Base-by-base conservation (phyloP, 2,113 vertebrate species). In the Corvus cornix region DNA sequence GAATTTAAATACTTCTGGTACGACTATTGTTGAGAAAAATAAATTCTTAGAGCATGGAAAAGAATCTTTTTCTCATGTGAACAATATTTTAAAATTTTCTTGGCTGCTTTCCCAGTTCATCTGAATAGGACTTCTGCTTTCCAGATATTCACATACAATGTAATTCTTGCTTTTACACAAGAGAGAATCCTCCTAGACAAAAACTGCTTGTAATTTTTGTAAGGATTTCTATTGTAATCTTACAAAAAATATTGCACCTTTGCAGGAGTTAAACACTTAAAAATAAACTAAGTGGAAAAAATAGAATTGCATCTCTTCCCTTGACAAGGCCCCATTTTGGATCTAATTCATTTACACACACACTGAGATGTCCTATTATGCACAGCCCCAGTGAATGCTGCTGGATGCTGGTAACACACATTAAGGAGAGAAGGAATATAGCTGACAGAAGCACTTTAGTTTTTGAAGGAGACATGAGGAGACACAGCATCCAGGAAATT, bases 261-360 rank as follows among this genome's bases (percentile, higher is more conserved):
- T 39, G 24, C 48, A 75, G 67, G 68, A 88, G 39, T 44, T 84
- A 93, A 88, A 72, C 41, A 53, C 26, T 67, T 75, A 46, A 82
- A 94, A 78, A 84, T 84, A 94, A 93, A 91, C 18, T 52, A 69
- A 89, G 48, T 69, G 64, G 63, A 70, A 95, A 94, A 93, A 75
- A 84, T 72, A 90, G 87, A 97, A 96, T 59, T 77, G 41, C 14
- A 48, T 78, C 73, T 91, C 82, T 91, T 95, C 79, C 69, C 37
- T 79, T 82, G 30, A 72, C 35, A 72, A 68, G 30, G 22, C 31
- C 68, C 55, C 59, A 46, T 69, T 58, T 94, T 31, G 72, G 31
- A 30, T 23, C 41, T 56, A 79, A 89, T 73, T 44, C 55, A 62
- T 53, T 75, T 68, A 55, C 15, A 68, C 0, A 3, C 39, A 58